phyloP scores from a whole-genome alignment of 2,113 vertebrate species.

The Xenopus laevis region DNA sequence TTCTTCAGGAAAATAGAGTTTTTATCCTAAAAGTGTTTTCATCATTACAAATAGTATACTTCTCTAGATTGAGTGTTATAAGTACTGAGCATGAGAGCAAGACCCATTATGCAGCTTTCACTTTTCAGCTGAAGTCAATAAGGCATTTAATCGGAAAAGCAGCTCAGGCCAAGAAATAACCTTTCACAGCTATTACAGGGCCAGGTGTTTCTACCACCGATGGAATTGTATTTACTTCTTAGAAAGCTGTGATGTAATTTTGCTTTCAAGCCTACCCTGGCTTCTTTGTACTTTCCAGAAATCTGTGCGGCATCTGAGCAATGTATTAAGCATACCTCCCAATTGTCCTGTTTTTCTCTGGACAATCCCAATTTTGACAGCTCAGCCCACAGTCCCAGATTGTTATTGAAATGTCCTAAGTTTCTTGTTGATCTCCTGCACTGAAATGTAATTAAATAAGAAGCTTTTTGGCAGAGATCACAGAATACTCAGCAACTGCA shows the following conservation, averaged over 20 bases:
- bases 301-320: background rate
- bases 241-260: background rate
- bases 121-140: constrained; percentile 30
- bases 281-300: background rate
- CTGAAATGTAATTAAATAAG: too few relatives aligned
- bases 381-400: too few relatives aligned
- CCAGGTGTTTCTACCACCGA: background rate
- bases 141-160: constrained; percentile 24
- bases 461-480: too few relatives aligned
- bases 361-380: too few relatives aligned
- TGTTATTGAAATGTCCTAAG: too few relatives aligned
- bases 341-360: too few relatives aligned
- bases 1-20: too few relatives aligned
- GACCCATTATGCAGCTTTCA: constrained; percentile 15
- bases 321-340: background rate
- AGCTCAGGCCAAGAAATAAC: constrained; percentile 1
- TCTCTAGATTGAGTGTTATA: constrained; percentile 23
- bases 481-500: too few relatives aligned
- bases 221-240: constrained; percentile 14
- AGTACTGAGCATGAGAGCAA: constrained; percentile 20
- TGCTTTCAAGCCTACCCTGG: background rate
- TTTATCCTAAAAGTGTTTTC: background rate
- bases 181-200: background rate
- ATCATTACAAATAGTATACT: constrained; percentile 28
- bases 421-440: too few relatives aligned